Evolutionary conservation across 2,113 vertebrate genomes (phyloP).

Genomic region (Alexandromys fortis): DNA sequence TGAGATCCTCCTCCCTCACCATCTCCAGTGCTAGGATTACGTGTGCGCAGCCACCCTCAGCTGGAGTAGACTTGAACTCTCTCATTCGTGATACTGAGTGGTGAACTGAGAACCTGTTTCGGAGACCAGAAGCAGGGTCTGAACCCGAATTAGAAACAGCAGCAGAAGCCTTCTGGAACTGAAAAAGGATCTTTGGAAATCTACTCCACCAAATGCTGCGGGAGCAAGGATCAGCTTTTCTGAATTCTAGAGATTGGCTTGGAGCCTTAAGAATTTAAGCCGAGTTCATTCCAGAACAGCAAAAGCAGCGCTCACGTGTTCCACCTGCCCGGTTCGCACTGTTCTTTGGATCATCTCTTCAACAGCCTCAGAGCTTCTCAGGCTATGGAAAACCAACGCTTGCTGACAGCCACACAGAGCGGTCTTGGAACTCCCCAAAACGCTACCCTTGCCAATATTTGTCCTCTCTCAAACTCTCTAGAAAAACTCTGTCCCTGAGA

Average conservation of each 20-base stretch:
- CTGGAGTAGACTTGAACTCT: background rate
- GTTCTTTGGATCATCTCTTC: background rate
- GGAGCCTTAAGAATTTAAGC: background rate
- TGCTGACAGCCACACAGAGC: background rate
- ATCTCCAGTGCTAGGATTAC: background rate
- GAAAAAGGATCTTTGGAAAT: background rate
- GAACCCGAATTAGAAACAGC: background rate
- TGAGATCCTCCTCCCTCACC: background rate
- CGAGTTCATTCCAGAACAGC: background rate
- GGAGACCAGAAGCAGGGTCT: background rate
- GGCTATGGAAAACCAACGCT: background rate
- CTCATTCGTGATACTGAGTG: background rate
- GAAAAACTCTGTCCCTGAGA: no score
- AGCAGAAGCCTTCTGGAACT: background rate
- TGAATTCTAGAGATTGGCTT: background rate
- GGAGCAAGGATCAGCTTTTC: background rate
- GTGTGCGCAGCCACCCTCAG: background rate
- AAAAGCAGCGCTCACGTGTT: background rate
- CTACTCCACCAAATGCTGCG: background rate
- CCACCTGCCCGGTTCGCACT: fast-evolving
- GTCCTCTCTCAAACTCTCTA: background rate
- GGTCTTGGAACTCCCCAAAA: background rate
- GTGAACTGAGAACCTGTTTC: background rate
- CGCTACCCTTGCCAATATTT: no score
- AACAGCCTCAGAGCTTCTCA: background rate